Evolutionary conservation across 2,113 vertebrate genomes (phyloP), one percentile per base, ranked within the genome.

Genomic region (Ornithorhynchus anatinus): DNA sequence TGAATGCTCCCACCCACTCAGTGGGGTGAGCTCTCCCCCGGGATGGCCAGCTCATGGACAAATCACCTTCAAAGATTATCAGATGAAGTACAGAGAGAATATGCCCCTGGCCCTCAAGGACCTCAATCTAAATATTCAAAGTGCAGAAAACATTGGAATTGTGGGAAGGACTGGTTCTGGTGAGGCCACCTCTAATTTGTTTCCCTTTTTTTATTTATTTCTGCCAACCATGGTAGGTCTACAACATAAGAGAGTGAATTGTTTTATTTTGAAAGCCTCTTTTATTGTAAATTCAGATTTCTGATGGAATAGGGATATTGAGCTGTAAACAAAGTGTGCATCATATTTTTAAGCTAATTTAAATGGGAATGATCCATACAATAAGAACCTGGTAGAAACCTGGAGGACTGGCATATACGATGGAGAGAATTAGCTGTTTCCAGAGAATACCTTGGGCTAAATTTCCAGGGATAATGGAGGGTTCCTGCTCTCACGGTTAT

Each of bases 61-160:
- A 56, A 94, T 94, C 69, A 88, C 81, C 10, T 95, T 96, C 83
- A 67, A 75, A 72, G 70, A 88, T 77, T 97, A 95, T 52, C 77
- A 80, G 56, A 95, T 94, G 93, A 93, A 87, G 77, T 95, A 96
- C 70, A 88, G 94, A 73, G 81, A 93, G 54, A 90, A 92, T 36
- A 93, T 91, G 1, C 94, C 92, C 2, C 77, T 93, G 1, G 92
- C 95, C 47, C 92, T 96, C 6, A 74, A 90, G 0, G 75, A 82
- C 15, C 83, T 97, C 45, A 77, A 92, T 47, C 59, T 94, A 39
- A 22, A 8, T 54, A 93, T 95, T 57, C 54, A 44, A 2, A 78
- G 88, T n/a, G 83, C 80, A 63, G 90, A 96, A 89, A 95, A 92
- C 10, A 75, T 95, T 13, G 94, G 94, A 35, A 94, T 95, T n/a